These are phyloP conservation scores for Apodemia zela DNA, from an alignment of 2,888 invertebrate species.

Conservation along the genomic window DNA sequence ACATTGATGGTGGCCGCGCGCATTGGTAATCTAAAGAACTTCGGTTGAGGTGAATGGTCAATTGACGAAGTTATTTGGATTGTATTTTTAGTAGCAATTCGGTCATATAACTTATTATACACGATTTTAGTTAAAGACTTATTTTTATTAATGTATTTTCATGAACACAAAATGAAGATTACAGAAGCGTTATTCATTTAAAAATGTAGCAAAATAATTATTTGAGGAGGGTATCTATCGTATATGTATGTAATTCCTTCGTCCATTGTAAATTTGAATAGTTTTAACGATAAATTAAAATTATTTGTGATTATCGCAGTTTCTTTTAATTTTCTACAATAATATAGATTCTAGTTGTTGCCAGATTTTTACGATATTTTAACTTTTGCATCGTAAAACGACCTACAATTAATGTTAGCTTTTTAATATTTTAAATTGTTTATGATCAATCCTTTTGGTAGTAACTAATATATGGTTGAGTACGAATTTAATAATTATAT, in stretches of 20 bases:
- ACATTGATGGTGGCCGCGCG: no score
- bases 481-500: no score
- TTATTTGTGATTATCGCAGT: constrained; percentile 36
- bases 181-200: not conserved
- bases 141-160: no score
- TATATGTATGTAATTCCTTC: constrained; percentile 49
- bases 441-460: no score
- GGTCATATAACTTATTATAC: no score
- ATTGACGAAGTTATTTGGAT: no score
- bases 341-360: not conserved
- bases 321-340: not conserved
- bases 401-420: not conserved
- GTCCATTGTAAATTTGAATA: constrained; percentile 63
- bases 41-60: no score
- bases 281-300: constrained; percentile 40
- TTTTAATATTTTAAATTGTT: not conserved
- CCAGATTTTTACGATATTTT: not conserved
- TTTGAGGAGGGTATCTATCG: constrained; percentile 33
- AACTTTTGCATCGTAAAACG: not conserved
- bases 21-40: no score
- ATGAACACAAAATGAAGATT: no score
- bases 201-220: constrained; percentile 27
- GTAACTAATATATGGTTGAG: no score
- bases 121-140: no score
- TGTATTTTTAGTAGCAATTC: no score